Evolutionary conservation across 2,113 vertebrate genomes (phyloP), one percentile per base, ranked within the genome.

Genomic region (Craseonycteris thonglongyai): DNA sequence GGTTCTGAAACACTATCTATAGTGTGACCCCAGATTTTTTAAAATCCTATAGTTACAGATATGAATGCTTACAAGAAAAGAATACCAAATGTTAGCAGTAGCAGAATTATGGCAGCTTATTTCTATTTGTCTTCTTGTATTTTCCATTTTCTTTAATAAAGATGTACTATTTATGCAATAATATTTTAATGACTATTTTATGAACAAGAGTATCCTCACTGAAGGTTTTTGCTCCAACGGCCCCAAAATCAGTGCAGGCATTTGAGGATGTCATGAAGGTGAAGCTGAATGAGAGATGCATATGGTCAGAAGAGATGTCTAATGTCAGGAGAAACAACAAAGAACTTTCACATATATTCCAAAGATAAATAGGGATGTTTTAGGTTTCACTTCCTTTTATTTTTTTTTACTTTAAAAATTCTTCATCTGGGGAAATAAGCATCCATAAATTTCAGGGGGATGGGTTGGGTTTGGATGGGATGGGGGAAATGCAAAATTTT

Each of bases 81-180:
- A 71, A 59, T 49, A 47, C 4, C 9, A 47, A 91, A 84, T 65
- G 9, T 91, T 72, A 80, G 19, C 71, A 49, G 8, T 33, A 18
- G 66, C 61, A 56, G 42, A 85, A 89, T 81, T 66, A 71, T 69
- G 26, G 26, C 59, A 35, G 9, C n/a, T 38, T 76, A 5, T 80
- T 83, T 68, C 61, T 86, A 40, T 63, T 76, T 92, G 5, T 81
- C 45, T 76, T 84, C 35, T 76, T 80, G 12, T 40, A 47, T 85
- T 72, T 92, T 88, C 42, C 65, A 21, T 71, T 93, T 83, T 94
- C 18, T 68, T 84, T 68, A 74, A 93, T 63, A 88, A 94, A 79
- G 75, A 79, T 47, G 10, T 65, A 28, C 35, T 54, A 35, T 54
- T 92, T 72, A 30, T 54, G 8, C 42, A 88, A 51, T 47, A 51